Percentiles rank a stretch among this genome's conserved stretches.
These are phyloP conservation scores for Ennomos quercinarius DNA, from an alignment of 2,888 invertebrate species.

Conservation along the genomic window DNA sequence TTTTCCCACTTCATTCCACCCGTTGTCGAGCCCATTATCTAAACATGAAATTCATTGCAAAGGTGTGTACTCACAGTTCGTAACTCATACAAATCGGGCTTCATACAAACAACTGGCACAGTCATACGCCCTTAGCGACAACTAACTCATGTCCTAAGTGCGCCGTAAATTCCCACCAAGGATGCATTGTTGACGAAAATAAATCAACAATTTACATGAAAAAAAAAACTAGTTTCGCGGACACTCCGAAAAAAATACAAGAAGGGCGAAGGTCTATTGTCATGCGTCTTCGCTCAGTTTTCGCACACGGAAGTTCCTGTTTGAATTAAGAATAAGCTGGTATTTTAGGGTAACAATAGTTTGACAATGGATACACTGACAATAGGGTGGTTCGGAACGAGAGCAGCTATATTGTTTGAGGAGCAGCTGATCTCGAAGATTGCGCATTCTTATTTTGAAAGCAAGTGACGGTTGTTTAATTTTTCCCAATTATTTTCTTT, in stretches of 20 bases:
- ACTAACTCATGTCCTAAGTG: conserved; percentile 54
- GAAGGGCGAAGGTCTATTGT: conserved; percentile 66
- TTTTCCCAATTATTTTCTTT: conserved; percentile 55
- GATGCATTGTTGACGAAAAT: conserved; percentile 80
- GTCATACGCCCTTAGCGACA: conserved; percentile 55
- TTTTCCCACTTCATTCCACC: conserved; percentile 63
- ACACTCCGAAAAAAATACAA: conserved; percentile 55
- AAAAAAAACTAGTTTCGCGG: conserved; percentile 76
- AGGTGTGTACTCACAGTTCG: conserved; percentile 28
- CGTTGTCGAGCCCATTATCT: conserved; percentile 58
- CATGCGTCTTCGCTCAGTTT: conserved; percentile 57
- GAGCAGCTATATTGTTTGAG: conserved; percentile 65
- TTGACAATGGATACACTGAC: conserved; percentile 64
- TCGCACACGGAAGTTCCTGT: conserved; percentile 81
- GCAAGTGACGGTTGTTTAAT: conserved; percentile 61
- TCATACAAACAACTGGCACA: conserved; percentile 32
- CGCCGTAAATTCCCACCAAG: conserved; percentile 73
- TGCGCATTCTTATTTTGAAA: conserved; percentile 57
- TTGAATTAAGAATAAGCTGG: conserved; percentile 63
- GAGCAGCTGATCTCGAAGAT: conserved; percentile 73
- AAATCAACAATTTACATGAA: conserved; percentile 81
- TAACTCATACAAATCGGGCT: conserved; percentile 48
- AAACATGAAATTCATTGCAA: conserved; percentile 45
- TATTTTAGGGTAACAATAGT: conserved; percentile 70
- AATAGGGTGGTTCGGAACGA: conserved; percentile 68